Evolutionary conservation across 2,797 vertebrate species (phyloP), one percentile per base, ranked within the genome.

Genomic region (Sphenodon punctatus): DNA sequence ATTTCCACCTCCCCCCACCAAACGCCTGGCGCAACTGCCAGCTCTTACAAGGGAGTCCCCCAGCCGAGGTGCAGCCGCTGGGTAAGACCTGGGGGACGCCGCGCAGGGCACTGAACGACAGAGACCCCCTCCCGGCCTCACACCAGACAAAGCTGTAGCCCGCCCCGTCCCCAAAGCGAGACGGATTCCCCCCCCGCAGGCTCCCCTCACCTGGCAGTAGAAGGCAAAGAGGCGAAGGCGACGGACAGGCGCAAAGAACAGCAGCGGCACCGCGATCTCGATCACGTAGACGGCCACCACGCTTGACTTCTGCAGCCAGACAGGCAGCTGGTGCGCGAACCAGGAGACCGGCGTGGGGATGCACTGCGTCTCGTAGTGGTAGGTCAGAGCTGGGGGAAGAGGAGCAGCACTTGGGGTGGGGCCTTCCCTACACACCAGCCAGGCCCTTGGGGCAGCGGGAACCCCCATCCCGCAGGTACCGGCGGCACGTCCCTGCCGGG

Each of bases 281-380:
- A 98, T 98, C 68, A 96, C 27, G n/a, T 96, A 97, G 11, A 97
- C 96, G 75, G 68, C 97, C 49, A 97, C 97, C 82, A 98, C 97
- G 0, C 97, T 96, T 74, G 99, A 90, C 84, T 97, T 99, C 89
- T 99, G 98, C 76, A 98, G 90, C 97, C 98, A 99, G 48, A 97
- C 89, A 0, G 98, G 98, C 67, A 99, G 88, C 94, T 98, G 98
- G 87, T 98, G 98, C 67, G 97, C 97, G 2, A 96, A 96, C 98
- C 98, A 99, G 59, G 98, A 97, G 4, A 93, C 92, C 0, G 97
- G 95, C 0, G 97, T 98, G 48, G 98, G 98, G 68, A 99, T 96
- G 81, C 98, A 99, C 94, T 99, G 98, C 0, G 97, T 98, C 95
- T 99, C 98, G 0, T 97, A 99, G 92, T 99, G 98, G 89, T 97